Conservation (phyloP, 2,888 invertebrate genomes). For the Dione juno region DNA sequence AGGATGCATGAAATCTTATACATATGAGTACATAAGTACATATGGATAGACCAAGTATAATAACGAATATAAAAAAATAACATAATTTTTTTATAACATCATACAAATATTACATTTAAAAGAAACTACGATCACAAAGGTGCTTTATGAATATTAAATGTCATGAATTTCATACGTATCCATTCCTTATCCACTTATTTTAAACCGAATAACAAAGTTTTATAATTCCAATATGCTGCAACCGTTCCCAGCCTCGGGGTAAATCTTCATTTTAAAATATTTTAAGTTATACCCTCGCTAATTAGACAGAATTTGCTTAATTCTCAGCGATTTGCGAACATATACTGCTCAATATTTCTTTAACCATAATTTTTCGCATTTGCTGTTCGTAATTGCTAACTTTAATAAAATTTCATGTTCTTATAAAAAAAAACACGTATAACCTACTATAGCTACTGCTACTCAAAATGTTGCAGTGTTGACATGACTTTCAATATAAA, state of each 20-base stretch:
- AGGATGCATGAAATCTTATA: too few relatives aligned
- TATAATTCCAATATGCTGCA: constrained; percentile 41
- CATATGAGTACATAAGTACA: too few relatives aligned
- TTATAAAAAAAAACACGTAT: too few relatives aligned
- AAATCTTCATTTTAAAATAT: constrained; percentile 58
- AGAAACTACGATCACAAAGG: too few relatives aligned
- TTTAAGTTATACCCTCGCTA: constrained; percentile 64
- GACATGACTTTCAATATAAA: too few relatives aligned
- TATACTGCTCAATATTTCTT: constrained; percentile 46
- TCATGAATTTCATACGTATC: too few relatives aligned
- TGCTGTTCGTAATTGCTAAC: not conserved
- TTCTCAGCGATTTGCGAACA: constrained; percentile 64
- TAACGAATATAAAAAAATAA: too few relatives aligned
- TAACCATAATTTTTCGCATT: constrained; percentile 16
- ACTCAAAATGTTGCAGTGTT: too few relatives aligned
- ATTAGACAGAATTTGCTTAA: constrained; percentile 72
- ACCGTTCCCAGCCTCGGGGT: constrained; percentile 54
- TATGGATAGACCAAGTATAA: too few relatives aligned
- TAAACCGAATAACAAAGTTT: constrained; percentile 41
- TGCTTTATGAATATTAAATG: not conserved
- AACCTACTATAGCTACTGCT: too few relatives aligned
- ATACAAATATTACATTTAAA: too few relatives aligned
- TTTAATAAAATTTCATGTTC: constrained; percentile 7
- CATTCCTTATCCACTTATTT: not conserved
- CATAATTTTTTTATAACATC: too few relatives aligned